phyloP scores from a whole-genome alignment of 2,797 vertebrate genomes.

The Peromyscus eremicus region DNA sequence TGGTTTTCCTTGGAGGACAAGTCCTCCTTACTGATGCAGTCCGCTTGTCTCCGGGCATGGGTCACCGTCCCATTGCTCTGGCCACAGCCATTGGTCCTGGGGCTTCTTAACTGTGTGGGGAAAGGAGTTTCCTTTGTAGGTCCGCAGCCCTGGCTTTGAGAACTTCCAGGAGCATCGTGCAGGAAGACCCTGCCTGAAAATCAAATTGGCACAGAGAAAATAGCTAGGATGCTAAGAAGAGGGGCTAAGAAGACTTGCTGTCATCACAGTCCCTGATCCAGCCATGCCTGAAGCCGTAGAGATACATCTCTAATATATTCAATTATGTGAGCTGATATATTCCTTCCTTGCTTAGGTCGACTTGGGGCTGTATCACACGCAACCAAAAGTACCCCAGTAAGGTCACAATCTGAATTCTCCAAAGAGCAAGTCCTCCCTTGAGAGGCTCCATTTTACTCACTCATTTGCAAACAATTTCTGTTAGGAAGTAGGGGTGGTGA shows the following conservation, averaged over 20 bases:
- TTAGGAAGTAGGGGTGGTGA: neutral
- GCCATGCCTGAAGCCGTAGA: neutral
- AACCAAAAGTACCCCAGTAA: neutral
- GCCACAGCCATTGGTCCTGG: neutral
- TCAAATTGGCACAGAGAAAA: neutral
- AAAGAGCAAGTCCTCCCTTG: neutral
- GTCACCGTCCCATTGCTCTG: neutral
- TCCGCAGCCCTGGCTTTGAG: neutral
- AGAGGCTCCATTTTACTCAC: neutral
- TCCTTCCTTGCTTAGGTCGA: neutral
- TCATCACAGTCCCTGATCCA: neutral
- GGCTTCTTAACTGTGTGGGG: neutral
- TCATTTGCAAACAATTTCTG: neutral
- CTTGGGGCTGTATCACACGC: neutral
- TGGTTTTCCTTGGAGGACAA: neutral
- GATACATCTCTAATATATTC: neutral
- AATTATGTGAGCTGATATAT: neutral
- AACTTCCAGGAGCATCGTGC: neutral
- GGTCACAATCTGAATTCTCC: neutral
- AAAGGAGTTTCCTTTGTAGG: neutral
- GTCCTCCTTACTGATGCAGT: neutral
- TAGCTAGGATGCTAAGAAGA: neutral
- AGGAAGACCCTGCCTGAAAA: neutral
- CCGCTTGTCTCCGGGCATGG: neutral
- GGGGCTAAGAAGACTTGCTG: neutral